Evolutionary conservation across 2,888 invertebrate genomes (phyloP).

Genomic region (Pammene aurita): DNA sequence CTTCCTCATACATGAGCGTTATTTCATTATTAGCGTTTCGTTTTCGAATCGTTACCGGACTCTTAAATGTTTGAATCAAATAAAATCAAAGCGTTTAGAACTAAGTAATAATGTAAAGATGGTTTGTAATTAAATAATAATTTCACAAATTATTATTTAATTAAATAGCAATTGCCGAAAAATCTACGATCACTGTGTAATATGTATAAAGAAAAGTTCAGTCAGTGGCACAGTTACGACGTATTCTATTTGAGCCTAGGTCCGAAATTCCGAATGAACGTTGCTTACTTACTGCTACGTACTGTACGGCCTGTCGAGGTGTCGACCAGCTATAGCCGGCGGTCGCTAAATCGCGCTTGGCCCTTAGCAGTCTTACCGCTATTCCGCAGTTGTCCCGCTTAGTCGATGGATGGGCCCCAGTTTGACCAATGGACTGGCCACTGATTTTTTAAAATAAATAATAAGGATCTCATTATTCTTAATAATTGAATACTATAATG

Average conservation of each 20-base stretch:
- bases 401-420: neutral
- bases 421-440: constrained; percentile 31
- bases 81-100: too few species aligned
- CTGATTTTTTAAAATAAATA: constrained; percentile 33
- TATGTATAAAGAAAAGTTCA: constrained; percentile 15
- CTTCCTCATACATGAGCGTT: too few species aligned
- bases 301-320: neutral
- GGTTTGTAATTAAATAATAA: too few species aligned
- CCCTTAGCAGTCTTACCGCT: too few species aligned
- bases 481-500: constrained; percentile 39
- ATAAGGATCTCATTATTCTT: constrained; percentile 42
- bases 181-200: too few species aligned
- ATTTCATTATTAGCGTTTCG: too few species aligned
- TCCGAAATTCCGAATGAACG: constrained; percentile 6
- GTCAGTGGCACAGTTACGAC: constrained; percentile 19
- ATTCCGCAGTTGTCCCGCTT: neutral
- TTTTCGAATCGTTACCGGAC: too few species aligned
- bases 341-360: neutral
- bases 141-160: too few species aligned
- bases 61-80: too few species aligned
- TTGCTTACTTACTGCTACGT: constrained; percentile 4
- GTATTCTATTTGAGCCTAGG: constrained; percentile 9
- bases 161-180: too few species aligned
- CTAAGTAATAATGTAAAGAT: too few species aligned
- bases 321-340: neutral